Conservation (phyloP, 2,113 vertebrate genomes). For the Uropsilus gracilis region DNA sequence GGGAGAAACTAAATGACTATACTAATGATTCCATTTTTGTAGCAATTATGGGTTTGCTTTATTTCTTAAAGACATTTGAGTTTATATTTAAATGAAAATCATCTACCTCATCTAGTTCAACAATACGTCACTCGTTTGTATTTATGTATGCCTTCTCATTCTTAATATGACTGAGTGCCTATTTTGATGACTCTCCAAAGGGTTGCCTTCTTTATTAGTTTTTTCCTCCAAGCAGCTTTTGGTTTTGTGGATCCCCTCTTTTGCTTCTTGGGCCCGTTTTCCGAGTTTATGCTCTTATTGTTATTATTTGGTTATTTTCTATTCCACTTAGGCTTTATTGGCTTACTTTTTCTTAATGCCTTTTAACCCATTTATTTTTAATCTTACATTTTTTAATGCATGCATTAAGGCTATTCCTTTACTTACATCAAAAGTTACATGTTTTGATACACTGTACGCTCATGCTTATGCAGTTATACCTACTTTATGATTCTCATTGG, state of each 20-base stretch:
- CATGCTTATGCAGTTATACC: background rate
- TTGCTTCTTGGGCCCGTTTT: background rate
- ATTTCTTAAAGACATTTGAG: background rate
- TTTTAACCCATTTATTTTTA: background rate
- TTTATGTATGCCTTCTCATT: background rate
- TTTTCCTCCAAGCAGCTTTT: background rate
- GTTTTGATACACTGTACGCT: background rate
- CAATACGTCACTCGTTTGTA: background rate
- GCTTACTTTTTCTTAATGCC: background rate
- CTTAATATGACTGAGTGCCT: background rate
- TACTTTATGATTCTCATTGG: background rate
- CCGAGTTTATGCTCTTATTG: background rate
- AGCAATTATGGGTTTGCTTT: background rate
- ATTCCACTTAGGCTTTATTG: background rate
- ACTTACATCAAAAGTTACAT: background rate
- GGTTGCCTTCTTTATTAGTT: background rate
- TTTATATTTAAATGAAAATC: background rate
- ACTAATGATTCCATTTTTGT: background rate
- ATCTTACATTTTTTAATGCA: background rate
- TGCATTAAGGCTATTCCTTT: background rate
- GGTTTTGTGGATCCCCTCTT: background rate
- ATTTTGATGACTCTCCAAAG: background rate
- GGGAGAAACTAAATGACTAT: background rate
- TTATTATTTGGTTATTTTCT: background rate
- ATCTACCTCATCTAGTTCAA: background rate